Conservation (phyloP, 2,113 vertebrate genomes). For the Bubalus kerabau region DNA sequence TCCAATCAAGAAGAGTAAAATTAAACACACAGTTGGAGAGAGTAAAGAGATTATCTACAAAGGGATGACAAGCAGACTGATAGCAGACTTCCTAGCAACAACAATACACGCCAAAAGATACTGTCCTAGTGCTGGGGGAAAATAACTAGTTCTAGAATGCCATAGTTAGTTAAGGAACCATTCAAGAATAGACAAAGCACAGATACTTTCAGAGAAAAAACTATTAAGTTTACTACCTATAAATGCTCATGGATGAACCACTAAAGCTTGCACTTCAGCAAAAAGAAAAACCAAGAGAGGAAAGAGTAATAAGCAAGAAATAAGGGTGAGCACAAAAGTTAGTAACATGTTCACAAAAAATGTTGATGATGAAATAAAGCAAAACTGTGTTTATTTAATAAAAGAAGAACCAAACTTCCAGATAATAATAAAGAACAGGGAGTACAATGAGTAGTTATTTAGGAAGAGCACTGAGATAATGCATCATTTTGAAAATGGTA, state of each 20-base stretch:
- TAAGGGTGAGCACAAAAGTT: not conserved
- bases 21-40: not conserved
- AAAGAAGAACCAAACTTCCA: not conserved
- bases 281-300: not conserved
- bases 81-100: not conserved
- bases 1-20: not conserved
- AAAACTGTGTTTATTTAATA: not conserved
- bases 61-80: not conserved
- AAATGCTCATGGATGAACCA: not conserved
- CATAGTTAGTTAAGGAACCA: not conserved
- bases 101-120: not conserved
- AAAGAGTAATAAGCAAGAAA: not conserved
- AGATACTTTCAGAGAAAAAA: not conserved
- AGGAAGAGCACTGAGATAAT: not conserved
- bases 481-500: not conserved
- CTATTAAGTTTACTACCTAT: not conserved
- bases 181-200: not conserved
- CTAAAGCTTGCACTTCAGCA: not conserved
- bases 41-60: not conserved
- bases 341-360: slow-evolving; percentile 6
- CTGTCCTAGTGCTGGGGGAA: not conserved
- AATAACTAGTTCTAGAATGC: not conserved
- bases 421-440: not conserved
- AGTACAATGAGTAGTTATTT: not conserved
- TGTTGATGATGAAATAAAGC: not conserved